phyloP scores from a whole-genome alignment of 2,113 vertebrate species.

The Pangasianodon gigas region DNA sequence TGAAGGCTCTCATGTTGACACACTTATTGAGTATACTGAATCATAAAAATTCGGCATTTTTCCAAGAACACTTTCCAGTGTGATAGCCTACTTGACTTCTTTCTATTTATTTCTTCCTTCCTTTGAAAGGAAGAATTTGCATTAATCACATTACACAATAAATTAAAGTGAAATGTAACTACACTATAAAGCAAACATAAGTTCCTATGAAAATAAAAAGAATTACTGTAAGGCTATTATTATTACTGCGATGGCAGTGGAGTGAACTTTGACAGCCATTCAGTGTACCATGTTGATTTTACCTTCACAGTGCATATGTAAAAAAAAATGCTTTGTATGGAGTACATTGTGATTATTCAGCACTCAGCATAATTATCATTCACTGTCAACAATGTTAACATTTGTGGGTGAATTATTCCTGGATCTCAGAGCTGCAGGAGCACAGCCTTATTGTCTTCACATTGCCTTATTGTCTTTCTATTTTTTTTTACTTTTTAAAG shows the following conservation, averaged over 20 bases:
- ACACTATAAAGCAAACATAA: neutral
- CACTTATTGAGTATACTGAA: neutral
- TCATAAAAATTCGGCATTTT: neutral
- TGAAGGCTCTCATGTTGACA: neutral
- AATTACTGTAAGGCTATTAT: neutral
- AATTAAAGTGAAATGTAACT: neutral
- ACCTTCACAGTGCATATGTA: neutral
- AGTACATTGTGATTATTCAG: neutral
- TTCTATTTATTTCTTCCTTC: neutral
- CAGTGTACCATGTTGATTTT: neutral
- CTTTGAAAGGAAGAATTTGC: neutral
- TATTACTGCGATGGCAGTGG: neutral
- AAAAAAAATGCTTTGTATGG: neutral
- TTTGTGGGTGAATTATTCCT: conserved; percentile 17
- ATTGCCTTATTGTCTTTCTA: neutral
- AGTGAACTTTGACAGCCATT: neutral
- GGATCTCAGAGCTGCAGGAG: conserved; percentile 6
- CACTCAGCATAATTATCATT: conserved; percentile 14
- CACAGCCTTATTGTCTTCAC: neutral
- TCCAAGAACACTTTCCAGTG: neutral
- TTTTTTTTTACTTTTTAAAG: too few species aligned
- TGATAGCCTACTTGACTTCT: neutral
- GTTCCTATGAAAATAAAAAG: neutral
- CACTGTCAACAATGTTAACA: conserved; percentile 10
- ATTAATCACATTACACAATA: neutral